These are phyloP conservation scores for Hirtodrosophila histrioides DNA, from an alignment of 2,888 invertebrate species.

Conservation along the genomic window DNA sequence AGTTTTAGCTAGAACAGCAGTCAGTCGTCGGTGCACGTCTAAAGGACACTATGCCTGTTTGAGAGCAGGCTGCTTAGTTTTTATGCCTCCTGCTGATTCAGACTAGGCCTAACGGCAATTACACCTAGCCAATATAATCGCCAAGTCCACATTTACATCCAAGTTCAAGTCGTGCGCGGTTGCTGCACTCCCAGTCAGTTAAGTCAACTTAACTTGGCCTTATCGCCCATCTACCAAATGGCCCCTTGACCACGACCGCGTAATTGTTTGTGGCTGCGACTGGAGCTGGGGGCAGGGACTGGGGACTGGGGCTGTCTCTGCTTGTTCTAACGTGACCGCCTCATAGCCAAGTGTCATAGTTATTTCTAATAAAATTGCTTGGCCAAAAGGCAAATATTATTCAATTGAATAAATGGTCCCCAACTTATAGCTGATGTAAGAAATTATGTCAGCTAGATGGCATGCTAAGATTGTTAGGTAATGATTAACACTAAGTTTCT, in stretches of 20 bases:
- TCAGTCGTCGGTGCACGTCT: background rate
- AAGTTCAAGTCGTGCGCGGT: slow-evolving; percentile 42
- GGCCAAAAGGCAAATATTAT: slow-evolving; percentile 40
- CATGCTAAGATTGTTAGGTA: slow-evolving; percentile 43
- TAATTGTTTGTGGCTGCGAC: slow-evolving; percentile 33
- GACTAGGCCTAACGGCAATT: slow-evolving; percentile 42
- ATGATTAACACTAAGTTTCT: slow-evolving; percentile 24
- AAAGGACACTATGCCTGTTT: slow-evolving; percentile 38
- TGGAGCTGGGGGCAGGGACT: slow-evolving; percentile 2
- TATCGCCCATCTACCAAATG: slow-evolving; percentile 65
- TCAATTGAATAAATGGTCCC: slow-evolving; percentile 40
- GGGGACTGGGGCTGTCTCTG: slow-evolving; percentile 3
- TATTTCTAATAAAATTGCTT: slow-evolving; percentile 44
- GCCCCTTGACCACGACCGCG: slow-evolving; percentile 53
- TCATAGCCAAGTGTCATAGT: slow-evolving; percentile 30
- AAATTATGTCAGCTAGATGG: slow-evolving; percentile 55
- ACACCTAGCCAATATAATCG: slow-evolving; percentile 22
- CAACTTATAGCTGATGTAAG: slow-evolving; percentile 58
- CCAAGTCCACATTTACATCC: slow-evolving; percentile 31
- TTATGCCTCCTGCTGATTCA: slow-evolving; percentile 28
- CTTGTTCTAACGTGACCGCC: slow-evolving; percentile 15
- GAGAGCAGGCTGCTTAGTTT: slow-evolving; percentile 19
- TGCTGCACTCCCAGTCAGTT: slow-evolving; percentile 19
- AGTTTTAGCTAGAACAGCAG: too few species aligned
- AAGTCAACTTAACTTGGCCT: slow-evolving; percentile 32